These are phyloP conservation scores for Protobothrops flavoviridis DNA, from an alignment of 2,113 vertebrate species.

Conservation along the genomic window DNA sequence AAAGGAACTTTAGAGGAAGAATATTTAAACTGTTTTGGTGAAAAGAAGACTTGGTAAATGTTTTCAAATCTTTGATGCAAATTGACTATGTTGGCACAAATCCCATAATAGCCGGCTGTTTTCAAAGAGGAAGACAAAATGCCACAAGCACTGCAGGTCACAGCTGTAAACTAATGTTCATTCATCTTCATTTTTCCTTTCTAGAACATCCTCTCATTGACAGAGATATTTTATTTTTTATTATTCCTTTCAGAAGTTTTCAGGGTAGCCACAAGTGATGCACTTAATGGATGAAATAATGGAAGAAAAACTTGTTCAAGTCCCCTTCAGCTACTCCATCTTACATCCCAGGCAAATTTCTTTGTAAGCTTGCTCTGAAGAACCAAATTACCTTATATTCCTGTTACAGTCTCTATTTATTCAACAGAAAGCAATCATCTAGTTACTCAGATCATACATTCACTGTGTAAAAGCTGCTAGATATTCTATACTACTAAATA, in stretches of 20 bases:
- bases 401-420: background rate
- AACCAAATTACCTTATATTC: background rate
- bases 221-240: background rate
- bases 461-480: background rate
- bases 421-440: background rate
- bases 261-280: background rate
- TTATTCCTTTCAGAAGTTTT: background rate
- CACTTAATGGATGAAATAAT: background rate
- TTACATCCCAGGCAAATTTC: background rate
- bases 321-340: background rate
- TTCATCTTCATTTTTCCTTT: background rate
- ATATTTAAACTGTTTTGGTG: background rate
- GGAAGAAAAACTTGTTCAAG: background rate
- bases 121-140: background rate
- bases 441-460: background rate
- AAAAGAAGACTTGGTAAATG: background rate
- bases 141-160: background rate
- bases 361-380: background rate
- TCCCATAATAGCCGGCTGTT: background rate
- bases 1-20: background rate
- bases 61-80: background rate
- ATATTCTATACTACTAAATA: background rate
- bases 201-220: background rate
- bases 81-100: background rate
- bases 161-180: background rate